Evolutionary conservation across 2,888 invertebrate species (phyloP), one percentile per base, ranked within the genome.

Genomic region (Drepanosiphum platanoidis): DNA sequence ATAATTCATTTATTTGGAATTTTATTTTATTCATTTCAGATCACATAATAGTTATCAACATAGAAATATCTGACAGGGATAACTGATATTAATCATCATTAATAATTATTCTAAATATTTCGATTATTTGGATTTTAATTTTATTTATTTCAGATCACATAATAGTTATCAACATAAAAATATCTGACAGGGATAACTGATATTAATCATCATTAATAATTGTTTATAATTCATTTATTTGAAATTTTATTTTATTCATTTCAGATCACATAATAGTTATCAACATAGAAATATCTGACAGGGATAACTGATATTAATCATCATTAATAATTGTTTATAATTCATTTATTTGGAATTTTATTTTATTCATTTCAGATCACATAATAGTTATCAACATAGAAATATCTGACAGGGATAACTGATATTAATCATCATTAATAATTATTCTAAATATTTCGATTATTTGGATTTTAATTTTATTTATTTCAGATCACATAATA

Each of bases 371-470:
- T 68, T 34, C 34, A 68, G 32, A 39, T 7, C 39, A n/a, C 34
- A n/a, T 15, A 70, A 78, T 18, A 70, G n/a, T 13, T 39, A 64
- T 64, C 78, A 70, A 13, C 52, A 82, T 64, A 72, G 5, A 61
- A 32, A 61, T 64, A 36, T 82, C 61, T 82, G 82, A 81, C 71
- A 81, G 61, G 81, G 81, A 81, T 81, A 81, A 72, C 71, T 81
- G 71, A 81, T 39, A 81, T n/a, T 61, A 15, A 52, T 80, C 52
- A 80, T 80, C 68, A 81, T 71, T 11, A 39, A 71, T 34, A 58
- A 32, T 22, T 77, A 77, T 15, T 71, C 42, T 42, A 42, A 42
- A 42, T 42, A 42, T 9, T 11, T 42, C 11, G 11, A 42, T 42
- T 42, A 42, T 42, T 42, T 7, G 42, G 42, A 42, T 42, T 42